phyloP scores from a whole-genome alignment of 2,113 vertebrate species.

The Bostrychus sinensis region DNA sequence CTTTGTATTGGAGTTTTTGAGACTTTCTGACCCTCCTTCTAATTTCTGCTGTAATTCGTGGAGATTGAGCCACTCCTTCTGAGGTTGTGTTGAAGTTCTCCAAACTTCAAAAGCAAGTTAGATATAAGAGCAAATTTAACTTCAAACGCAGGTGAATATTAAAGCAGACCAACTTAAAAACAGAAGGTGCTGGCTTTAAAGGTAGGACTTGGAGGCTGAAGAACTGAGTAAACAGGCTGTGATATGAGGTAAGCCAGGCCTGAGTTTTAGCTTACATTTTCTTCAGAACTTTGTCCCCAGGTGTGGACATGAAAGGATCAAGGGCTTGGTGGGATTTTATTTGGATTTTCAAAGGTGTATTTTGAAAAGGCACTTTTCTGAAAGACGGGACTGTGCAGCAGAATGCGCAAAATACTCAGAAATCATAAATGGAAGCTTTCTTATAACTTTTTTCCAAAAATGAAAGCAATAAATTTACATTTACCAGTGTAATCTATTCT shows the following conservation, averaged over 20 bases:
- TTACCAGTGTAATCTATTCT: constrained; percentile 20
- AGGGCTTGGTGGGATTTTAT: constrained; percentile 67
- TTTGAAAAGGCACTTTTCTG: constrained; percentile 69
- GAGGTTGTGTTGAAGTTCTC: too few species aligned
- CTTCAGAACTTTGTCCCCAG: constrained; percentile 73
- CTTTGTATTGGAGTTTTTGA: too few species aligned
- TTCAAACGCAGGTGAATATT: constrained; percentile 35
- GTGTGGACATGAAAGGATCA: constrained; percentile 79
- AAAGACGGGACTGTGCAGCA: constrained; percentile 74
- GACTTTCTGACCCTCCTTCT: too few species aligned
- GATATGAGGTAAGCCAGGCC: constrained; percentile 70
- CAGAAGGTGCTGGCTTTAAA: constrained; percentile 49
- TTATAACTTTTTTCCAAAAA: constrained; percentile 52
- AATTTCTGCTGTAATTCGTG: too few species aligned
- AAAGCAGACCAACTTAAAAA: constrained; percentile 51
- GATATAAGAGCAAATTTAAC: constrained; percentile 30
- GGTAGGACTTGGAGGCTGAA: constrained; percentile 47
- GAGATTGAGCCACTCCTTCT: too few species aligned
- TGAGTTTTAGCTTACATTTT: constrained; percentile 20
- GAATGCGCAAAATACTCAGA: constrained; percentile 57
- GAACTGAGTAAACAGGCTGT: constrained; percentile 69
- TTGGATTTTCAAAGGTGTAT: constrained; percentile 73
- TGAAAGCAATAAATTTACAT: constrained; percentile 18
- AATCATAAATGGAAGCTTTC: constrained; percentile 78
- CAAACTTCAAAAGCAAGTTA: constrained; percentile 41